These are phyloP conservation scores for Phyllotis vaccarum DNA, from an alignment of 2,797 vertebrate genomes.

Conservation along the genomic window DNA sequence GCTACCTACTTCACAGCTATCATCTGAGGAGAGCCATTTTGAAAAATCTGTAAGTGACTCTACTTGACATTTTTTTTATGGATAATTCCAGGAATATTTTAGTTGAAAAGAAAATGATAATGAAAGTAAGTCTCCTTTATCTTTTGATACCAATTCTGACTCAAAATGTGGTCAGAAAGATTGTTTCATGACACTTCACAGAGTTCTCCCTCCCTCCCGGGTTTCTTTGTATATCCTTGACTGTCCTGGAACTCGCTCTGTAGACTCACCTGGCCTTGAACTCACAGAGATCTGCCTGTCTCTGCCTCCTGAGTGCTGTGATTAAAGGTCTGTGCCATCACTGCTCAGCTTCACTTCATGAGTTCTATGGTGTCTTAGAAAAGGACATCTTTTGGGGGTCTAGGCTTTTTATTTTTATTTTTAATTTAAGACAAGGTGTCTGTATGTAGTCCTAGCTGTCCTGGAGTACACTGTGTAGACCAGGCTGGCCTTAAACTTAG, in stretches of 20 bases:
- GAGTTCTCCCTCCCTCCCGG: background rate
- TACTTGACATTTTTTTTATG: slow-evolving; percentile 58
- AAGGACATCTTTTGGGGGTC: slow-evolving; percentile 29
- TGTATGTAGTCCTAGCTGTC: background rate
- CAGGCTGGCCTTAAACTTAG: background rate
- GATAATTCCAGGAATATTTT: slow-evolving; percentile 39
- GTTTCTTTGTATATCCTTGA: background rate
- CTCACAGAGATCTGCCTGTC: background rate
- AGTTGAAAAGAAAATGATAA: slow-evolving; percentile 32
- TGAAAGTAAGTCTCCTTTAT: slow-evolving; percentile 36
- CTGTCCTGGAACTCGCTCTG: background rate
- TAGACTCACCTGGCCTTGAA: background rate
- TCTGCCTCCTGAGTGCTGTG: background rate
- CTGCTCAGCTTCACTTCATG: background rate
- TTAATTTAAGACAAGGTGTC: background rate
- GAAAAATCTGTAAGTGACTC: slow-evolving; percentile 68
- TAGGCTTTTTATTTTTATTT: background rate
- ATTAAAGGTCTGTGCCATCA: background rate
- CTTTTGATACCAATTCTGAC: background rate
- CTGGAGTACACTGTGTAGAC: background rate
- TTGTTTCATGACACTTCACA: slow-evolving; percentile 9
- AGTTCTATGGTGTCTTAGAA: slow-evolving; percentile 19
- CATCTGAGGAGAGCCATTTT: slow-evolving; percentile 59
- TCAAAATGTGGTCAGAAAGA: slow-evolving; percentile 43
- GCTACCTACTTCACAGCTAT: background rate